Conservation (phyloP, 2,888 invertebrate genomes). For the Mycalesis mineus region DNA sequence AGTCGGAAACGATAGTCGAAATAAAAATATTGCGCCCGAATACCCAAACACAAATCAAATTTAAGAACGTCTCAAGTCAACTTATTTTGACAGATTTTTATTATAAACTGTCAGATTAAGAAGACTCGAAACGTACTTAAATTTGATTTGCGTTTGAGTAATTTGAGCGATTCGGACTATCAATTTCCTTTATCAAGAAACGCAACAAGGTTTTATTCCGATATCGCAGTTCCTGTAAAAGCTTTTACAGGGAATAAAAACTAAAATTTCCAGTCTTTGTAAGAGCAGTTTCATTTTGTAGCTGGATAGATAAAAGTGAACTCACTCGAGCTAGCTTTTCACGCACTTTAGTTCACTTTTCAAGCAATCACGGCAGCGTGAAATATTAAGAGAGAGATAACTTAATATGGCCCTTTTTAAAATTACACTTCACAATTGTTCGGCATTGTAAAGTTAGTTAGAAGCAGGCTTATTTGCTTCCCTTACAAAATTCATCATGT, state of each 20-base stretch:
- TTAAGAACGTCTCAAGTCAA: too few relatives aligned
- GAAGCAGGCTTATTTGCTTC: too few relatives aligned
- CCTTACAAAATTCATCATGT: too few relatives aligned
- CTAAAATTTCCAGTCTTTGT: neutral
- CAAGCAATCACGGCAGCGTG: neutral
- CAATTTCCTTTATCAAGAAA: conserved; percentile 10
- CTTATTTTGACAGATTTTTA: too few relatives aligned
- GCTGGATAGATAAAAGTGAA: neutral
- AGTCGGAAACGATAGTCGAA: neutral
- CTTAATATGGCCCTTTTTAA: too few relatives aligned
- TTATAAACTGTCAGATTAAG: too few relatives aligned
- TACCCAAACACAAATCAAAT: too few relatives aligned
- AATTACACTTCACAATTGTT: too few relatives aligned
- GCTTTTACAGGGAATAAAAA: conserved; percentile 5
- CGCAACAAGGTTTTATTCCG: neutral
- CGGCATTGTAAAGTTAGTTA: too few relatives aligned
- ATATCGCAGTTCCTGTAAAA: neutral
- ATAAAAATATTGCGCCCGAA: too few relatives aligned
- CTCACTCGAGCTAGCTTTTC: neutral
- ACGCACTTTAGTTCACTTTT: neutral
- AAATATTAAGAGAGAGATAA: neutral
- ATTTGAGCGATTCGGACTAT: neutral
- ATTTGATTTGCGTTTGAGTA: too few relatives aligned
- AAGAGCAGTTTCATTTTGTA: neutral
- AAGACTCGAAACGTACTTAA: too few relatives aligned